Evolutionary conservation across 1,140 invertebrate genomes (phyloP).

Genomic region (Macrocentrus cingulum): DNA sequence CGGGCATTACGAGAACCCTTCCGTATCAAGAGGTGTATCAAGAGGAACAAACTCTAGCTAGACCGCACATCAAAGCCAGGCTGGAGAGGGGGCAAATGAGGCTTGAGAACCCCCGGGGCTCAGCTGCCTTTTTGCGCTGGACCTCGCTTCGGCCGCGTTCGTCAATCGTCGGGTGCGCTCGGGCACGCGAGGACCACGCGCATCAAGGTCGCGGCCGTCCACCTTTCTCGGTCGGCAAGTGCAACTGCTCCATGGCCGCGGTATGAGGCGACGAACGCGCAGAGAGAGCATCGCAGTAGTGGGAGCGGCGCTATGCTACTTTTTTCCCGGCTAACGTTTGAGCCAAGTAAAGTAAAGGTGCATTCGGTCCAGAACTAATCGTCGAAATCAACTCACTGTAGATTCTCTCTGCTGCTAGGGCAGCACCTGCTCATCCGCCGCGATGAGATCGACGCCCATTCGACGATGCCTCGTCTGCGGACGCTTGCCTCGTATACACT

Average conservation of each 20-base stretch:
- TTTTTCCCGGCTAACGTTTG: not conserved
- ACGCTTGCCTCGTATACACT: not conserved
- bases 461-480: no score
- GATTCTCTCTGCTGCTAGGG: constrained; percentile 3
- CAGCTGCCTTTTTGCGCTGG: constrained; percentile 13
- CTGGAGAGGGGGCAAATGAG: constrained; percentile 18
- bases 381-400: constrained; percentile 28
- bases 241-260: no score
- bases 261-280: no score
- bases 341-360: not conserved
- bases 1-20: not conserved
- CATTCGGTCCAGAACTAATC: constrained; percentile 33
- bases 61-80: not conserved
- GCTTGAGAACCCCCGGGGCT: constrained; percentile 25
- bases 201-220: constrained; percentile 57
- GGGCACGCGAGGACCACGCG: constrained; percentile 61
- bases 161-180: constrained; percentile 42
- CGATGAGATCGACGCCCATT: not conserved
- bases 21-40: constrained; percentile 8
- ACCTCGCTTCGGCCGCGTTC: constrained; percentile 38
- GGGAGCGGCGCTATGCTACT: not conserved
- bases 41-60: not conserved
- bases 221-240: constrained; percentile 45
- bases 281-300: no score
- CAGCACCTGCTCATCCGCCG: constrained; percentile 26